Conservation (phyloP, 1,140 invertebrate species). For the Caenorhabditis briggsae region DNA sequence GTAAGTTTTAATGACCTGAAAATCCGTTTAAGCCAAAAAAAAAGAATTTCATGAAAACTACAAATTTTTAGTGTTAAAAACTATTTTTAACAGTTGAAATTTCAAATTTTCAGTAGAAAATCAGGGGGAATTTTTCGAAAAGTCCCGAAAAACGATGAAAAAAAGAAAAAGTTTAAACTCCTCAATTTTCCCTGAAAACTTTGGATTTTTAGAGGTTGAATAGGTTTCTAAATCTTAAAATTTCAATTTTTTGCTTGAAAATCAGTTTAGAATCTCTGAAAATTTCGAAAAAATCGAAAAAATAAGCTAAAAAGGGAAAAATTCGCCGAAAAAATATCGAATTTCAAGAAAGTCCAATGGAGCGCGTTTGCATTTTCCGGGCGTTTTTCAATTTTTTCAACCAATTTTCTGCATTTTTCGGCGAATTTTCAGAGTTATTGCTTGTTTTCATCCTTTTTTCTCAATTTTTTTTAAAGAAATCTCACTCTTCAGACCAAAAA, state of each 20-base stretch:
- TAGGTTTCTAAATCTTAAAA: too few species aligned
- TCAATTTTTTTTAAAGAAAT: not conserved
- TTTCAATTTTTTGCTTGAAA: not conserved
- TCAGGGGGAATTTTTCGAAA: too few species aligned
- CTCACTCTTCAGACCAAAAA: not conserved
- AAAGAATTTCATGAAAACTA: too few species aligned
- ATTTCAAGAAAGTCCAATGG: conserved; percentile 1
- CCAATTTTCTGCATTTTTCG: not conserved
- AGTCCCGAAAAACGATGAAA: too few species aligned
- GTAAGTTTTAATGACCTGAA: too few species aligned
- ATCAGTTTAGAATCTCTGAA: not conserved
- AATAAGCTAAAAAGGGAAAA: not conserved
- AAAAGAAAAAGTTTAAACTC: too few species aligned
- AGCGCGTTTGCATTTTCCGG: conserved; percentile 25
- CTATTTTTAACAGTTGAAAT: too few species aligned
- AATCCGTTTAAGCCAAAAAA: too few species aligned
- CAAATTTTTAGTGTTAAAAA: too few species aligned
- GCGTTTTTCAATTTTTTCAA: conserved; percentile 5
- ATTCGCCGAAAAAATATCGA: not conserved
- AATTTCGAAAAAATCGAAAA: not conserved
- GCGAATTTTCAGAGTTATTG: not conserved
- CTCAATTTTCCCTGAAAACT: too few species aligned
- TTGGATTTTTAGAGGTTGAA: too few species aligned
- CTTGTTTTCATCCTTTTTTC: not conserved
- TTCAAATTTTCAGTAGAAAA: too few species aligned